A percentile compares a stretch with the other conserved stretches of the same genome.
Evolutionary conservation across 2,888 invertebrate species (phyloP).

Genomic region (Rugalucina vietnamica): DNA sequence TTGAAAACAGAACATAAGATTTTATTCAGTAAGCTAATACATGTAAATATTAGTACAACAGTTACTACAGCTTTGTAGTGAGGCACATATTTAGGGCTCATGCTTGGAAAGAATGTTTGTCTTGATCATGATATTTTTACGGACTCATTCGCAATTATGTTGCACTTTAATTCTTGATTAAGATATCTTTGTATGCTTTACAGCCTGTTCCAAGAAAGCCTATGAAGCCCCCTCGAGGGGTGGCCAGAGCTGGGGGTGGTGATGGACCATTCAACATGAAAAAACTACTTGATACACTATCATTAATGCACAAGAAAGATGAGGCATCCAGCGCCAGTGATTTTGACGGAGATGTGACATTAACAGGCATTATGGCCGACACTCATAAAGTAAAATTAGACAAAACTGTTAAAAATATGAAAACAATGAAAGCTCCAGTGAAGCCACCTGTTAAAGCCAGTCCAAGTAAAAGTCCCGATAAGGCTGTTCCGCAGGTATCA

Average conservation of each 20-base stretch:
- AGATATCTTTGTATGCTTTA: too few species aligned
- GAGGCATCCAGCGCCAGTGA: not conserved
- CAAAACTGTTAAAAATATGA: constrained; percentile 46
- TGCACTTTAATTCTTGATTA: too few species aligned
- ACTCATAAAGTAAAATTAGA: constrained; percentile 17
- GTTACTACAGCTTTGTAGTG: too few species aligned
- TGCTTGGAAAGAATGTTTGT: too few species aligned
- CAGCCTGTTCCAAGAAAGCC: not conserved
- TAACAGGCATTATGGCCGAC: constrained; percentile 32
- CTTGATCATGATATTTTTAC: too few species aligned
- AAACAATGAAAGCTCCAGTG: not conserved
- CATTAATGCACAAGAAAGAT: constrained; percentile 26
- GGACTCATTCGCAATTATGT: too few species aligned
- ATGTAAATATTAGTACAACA: too few species aligned
- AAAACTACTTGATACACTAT: constrained; percentile 53
- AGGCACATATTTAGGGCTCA: too few species aligned
- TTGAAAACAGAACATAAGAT: too few species aligned
- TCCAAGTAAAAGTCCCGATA: not conserved
- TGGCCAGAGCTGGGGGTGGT: not conserved
- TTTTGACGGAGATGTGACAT: not conserved
- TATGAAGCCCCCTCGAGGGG: not conserved
- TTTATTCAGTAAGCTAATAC: too few species aligned
- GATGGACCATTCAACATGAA: constrained; percentile 44
- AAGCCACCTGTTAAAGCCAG: not conserved
- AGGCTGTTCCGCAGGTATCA: constrained; percentile 21